These are phyloP conservation scores for Echinops telfairi DNA, from an alignment of 2,113 vertebrate genomes.

Conservation along the genomic window DNA sequence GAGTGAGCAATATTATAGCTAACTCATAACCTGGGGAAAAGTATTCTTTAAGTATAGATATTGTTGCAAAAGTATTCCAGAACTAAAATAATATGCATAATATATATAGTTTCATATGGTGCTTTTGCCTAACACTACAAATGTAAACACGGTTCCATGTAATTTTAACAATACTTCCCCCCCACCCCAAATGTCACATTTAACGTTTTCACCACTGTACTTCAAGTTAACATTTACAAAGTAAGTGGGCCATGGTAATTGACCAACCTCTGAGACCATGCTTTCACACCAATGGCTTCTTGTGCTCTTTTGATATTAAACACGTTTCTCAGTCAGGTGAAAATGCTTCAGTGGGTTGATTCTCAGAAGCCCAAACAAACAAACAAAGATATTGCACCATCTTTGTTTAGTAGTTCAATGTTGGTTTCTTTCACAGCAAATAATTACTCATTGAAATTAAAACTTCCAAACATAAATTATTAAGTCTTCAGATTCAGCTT, in stretches of 20 bases:
- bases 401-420: conserved; percentile 90
- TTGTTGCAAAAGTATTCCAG: neutral
- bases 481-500: conserved; percentile 90
- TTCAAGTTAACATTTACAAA: conserved; percentile 95
- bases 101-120: neutral
- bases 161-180: neutral
- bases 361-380: conserved; percentile 90
- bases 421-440: conserved; percentile 92
- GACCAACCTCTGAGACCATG: conserved; percentile 91
- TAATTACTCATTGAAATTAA: conserved; percentile 94
- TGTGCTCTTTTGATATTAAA: conserved; percentile 87
- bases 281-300: conserved; percentile 91
- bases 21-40: neutral
- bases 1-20: neutral
- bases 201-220: conserved; percentile 96
- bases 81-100: neutral
- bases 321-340: conserved; percentile 88
- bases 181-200: conserved; percentile 95
- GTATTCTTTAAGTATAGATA: conserved; percentile 24
- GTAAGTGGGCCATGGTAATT: conserved; percentile 91
- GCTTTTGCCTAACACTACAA: conserved; percentile 21
- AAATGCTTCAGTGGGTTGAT: conserved; percentile 89
- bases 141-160: neutral
- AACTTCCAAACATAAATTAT: conserved; percentile 91
- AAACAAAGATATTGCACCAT: conserved; percentile 90